Percentiles rank a stretch among this genome's conserved stretches.
Conservation (phyloP, 2,888 invertebrate genomes). For the Crepidodera aurea region DNA sequence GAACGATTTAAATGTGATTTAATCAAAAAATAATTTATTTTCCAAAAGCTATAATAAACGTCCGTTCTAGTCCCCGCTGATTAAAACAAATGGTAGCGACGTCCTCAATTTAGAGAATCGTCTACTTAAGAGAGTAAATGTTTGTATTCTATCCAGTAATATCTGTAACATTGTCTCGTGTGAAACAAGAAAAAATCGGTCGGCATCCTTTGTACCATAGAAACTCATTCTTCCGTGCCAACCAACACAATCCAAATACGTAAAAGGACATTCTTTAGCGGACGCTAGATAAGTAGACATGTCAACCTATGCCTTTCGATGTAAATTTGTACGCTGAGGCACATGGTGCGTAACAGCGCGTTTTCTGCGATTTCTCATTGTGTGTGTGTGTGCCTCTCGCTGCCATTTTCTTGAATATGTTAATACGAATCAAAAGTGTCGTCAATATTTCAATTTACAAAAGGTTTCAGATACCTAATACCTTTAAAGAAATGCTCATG, state of each 20-base stretch:
- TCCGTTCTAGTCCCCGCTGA: slow-evolving; percentile 36
- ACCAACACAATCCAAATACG: slow-evolving; percentile 60
- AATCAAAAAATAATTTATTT: slow-evolving; percentile 39
- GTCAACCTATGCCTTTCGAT: slow-evolving; percentile 62
- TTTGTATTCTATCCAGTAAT: slow-evolving; percentile 55
- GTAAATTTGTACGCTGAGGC: slow-evolving; percentile 60
- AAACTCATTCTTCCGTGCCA: slow-evolving; percentile 59
- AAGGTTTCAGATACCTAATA: not conserved
- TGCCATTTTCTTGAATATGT: slow-evolving; percentile 29
- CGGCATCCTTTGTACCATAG: slow-evolving; percentile 59
- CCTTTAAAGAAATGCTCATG: not conserved
- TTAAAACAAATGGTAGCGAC: slow-evolving; percentile 45
- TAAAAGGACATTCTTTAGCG: slow-evolving; percentile 61
- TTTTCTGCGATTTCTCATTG: slow-evolving; percentile 34
- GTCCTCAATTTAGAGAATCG: slow-evolving; percentile 46
- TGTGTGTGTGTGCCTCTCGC: slow-evolving; percentile 18
- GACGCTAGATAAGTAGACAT: slow-evolving; percentile 60
- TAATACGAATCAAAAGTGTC: slow-evolving; percentile 14
- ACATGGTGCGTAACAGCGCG: slow-evolving; percentile 55
- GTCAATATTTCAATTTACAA: not conserved
- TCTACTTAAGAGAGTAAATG: slow-evolving; percentile 51
- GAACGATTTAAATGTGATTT: slow-evolving; percentile 32
- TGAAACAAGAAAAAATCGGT: slow-evolving; percentile 58
- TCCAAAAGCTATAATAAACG: slow-evolving; percentile 33
- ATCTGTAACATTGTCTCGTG: slow-evolving; percentile 60